phyloP scores from a whole-genome alignment of 2,888 invertebrate species.

The Leucophenga maculata region DNA sequence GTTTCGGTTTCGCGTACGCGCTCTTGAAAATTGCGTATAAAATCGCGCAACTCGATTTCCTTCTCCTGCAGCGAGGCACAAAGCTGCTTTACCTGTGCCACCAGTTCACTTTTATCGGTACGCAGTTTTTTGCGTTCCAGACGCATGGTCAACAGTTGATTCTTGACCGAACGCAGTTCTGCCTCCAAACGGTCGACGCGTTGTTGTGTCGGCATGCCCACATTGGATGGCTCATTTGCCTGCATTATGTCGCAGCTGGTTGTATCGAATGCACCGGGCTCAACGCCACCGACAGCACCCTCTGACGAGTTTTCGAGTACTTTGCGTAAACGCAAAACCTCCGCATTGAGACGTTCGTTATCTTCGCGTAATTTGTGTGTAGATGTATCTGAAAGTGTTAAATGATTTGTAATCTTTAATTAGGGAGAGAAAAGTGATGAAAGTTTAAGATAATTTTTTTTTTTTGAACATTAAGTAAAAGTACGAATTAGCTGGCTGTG shows the following conservation, averaged over 20 bases:
- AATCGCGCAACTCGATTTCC: slow-evolving; percentile 93
- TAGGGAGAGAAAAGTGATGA: too few relatives aligned
- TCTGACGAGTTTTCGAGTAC: slow-evolving; percentile 76
- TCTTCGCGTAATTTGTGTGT: slow-evolving; percentile 75
- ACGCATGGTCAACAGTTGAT: slow-evolving; percentile 79
- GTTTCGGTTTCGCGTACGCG: slow-evolving; percentile 86
- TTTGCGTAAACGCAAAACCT: slow-evolving; percentile 68
- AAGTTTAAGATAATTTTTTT: too few relatives aligned
- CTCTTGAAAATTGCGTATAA: slow-evolving; percentile 95
- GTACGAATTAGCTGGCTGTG: too few relatives aligned
- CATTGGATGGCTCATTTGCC: slow-evolving; percentile 32
- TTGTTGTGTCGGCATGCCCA: slow-evolving; percentile 60
- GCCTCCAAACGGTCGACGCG: slow-evolving; percentile 74
- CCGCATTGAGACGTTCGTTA: slow-evolving; percentile 81
- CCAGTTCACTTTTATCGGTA: slow-evolving; percentile 92
- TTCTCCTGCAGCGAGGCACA: slow-evolving; percentile 95
- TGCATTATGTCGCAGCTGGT: slow-evolving; percentile 73
- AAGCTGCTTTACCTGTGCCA: slow-evolving; percentile 95
- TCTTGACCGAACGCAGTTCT: slow-evolving; percentile 71
- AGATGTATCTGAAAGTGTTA: slow-evolving; percentile 56
- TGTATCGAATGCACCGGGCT: slow-evolving; percentile 62
- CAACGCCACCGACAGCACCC: slow-evolving; percentile 74
- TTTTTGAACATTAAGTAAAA: too few relatives aligned
- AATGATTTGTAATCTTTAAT: too few relatives aligned
- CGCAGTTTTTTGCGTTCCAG: slow-evolving; percentile 92